Evolutionary conservation across 37 sponge, comb jelly and placozoan species (phyloP), one percentile per base, ranked within the genome.

Genomic region (Axinella damicornis): DNA sequence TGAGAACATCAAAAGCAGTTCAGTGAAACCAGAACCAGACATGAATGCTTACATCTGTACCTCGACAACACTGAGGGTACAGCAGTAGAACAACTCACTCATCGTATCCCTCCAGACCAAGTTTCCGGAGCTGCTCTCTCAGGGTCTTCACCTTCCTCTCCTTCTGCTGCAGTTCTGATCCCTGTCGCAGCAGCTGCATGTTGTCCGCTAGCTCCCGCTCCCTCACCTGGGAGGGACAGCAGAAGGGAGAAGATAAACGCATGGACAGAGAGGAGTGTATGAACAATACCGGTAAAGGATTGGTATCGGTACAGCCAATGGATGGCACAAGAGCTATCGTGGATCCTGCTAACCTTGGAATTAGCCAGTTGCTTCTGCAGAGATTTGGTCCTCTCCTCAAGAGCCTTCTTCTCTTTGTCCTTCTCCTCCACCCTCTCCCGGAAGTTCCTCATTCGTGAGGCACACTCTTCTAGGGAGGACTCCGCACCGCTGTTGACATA

Each of bases 151-250:
- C 46, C 20, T 69, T 64, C 27, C 34, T 28, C 57, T 79, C 71
- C 79, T 73, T 87, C 15, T 63, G 32, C 28, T 33, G 70, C 0
- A 90, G 66, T 46, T 90, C 91, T 0, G 32, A 53, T 70, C 62
- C 33, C 58, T 74, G 36, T 35, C 35, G 64, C 30, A 84, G 22
- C 53, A 87, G 74, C 41, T 83, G 80, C 25, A 87, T 37, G 68
- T 72, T 87, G 80, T 94, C 94, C 20, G 77, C 83, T 40, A 85
- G 40, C 60, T 93, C 87, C 2, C 94, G 71, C 76, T 82, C 82
- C 31, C 82, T 57, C 17, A 84, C 61, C 92, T 92, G 58, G 0
- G 37, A 37, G 24, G 40, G 35, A 25, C 28, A 0, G 17, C 67
- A 19, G 1, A 4, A 1, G 30, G 17, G 1, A 30, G 33, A 17